Conservation (phyloP, 2,888 invertebrate genomes). For the Coleophora flavipennella region DNA sequence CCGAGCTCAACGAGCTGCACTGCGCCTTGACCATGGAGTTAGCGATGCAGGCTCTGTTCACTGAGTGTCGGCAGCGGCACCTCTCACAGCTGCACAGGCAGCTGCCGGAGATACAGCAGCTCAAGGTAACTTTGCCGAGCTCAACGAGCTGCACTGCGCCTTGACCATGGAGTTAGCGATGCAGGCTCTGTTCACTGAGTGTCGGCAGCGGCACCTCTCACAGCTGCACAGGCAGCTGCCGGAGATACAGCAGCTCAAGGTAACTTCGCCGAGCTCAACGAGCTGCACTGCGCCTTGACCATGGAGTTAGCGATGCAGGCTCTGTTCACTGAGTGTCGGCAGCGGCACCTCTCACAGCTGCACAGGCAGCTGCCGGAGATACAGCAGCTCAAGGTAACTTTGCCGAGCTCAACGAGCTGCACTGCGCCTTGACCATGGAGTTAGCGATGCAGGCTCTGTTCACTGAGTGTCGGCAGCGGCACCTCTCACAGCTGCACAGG, state of each 20-base stretch:
- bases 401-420: too few species aligned
- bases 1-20: slow-evolving; percentile 85
- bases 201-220: slow-evolving; percentile 59
- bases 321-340: slow-evolving; percentile 83
- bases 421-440: slow-evolving; percentile 92
- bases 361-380: slow-evolving; percentile 86
- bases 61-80: slow-evolving; percentile 73
- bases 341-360: slow-evolving; percentile 51
- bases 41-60: slow-evolving; percentile 91
- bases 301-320: slow-evolving; percentile 93
- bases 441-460: slow-evolving; percentile 92
- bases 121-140: slow-evolving; percentile 76
- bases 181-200: slow-evolving; percentile 87
- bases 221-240: slow-evolving; percentile 79
- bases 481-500: slow-evolving; percentile 75
- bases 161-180: slow-evolving; percentile 94
- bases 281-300: slow-evolving; percentile 94
- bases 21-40: slow-evolving; percentile 96
- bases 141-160: slow-evolving; percentile 96
- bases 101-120: slow-evolving; percentile 88
- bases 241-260: slow-evolving; percentile 91
- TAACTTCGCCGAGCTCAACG: slow-evolving; percentile 74
- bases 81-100: slow-evolving; percentile 74
- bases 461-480: slow-evolving; percentile 81
- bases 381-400: slow-evolving; percentile 85